Base-by-base conservation (phyloP, 2,113 vertebrate genomes). In the Lophochroa leadbeateri region DNA sequence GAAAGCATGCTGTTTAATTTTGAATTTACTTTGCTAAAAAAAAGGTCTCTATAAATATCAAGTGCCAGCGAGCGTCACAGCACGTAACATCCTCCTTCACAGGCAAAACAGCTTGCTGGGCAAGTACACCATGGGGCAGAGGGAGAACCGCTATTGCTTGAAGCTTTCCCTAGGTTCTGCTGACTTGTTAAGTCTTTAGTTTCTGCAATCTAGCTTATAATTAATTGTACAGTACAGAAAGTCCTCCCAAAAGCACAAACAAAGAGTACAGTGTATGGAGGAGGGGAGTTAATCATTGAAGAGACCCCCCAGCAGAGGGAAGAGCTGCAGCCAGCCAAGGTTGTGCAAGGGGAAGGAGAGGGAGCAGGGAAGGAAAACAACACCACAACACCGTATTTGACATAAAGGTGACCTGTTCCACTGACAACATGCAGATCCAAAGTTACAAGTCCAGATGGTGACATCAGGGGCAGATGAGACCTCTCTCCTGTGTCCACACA, bases 361-460 rank as follows among this genome's bases (percentile, higher is more conserved):
- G n/a, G 81, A 44, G 3, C 7, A 1, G 44, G 28, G n/a, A 80
- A 60, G 61, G 57, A 50, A 77, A 88, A 75, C 55, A 67, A 21
- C 65, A 47, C 43, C 3, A 5, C 20, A 4, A 6, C 18, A 4
- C 6, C 23, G 11, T 12, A 44, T 55, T 9, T 64, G 64, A 63
- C 49, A 47, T 39, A 52, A 58, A 83, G 65, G 57, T 78, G 64
- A 92, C 68, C 92, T 65, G 31, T 86, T 71, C 83, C 64, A 81
- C 47, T 43, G 8, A 70, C 93, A 87, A 87, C 85, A 74, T 63
- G 46, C 2, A 4, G 85, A 91, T 94, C 96, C 96, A 96, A 96
- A 96, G 94, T 94, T 92, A 89, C 92, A 97, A 95, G 94, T 95
- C 93, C 96, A 92, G 69, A 70, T 68, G 88, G 84, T 94, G 94